A percentile compares a stretch with the other conserved stretches of the same genome.
phyloP scores from a whole-genome alignment of 2,797 vertebrate species.

The Myiothlypis coronata region DNA sequence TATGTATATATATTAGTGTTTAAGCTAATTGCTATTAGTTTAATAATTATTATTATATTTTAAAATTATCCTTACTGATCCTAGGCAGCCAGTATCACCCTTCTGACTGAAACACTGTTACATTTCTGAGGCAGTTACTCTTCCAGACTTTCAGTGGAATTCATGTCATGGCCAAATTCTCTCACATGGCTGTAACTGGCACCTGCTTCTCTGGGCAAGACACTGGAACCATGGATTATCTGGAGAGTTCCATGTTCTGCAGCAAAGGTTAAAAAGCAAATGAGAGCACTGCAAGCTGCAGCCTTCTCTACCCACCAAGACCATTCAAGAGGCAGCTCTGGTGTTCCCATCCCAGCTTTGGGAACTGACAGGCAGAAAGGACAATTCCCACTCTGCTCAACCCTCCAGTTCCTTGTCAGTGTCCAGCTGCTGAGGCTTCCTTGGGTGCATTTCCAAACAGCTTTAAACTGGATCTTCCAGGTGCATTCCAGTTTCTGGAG shows the following conservation, averaged over 20 bases:
- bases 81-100: slow-evolving; percentile 18
- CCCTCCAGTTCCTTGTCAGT: background rate
- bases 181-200: background rate
- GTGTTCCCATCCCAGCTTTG: background rate
- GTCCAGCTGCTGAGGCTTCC: background rate
- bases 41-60: background rate
- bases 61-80: background rate
- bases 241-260: background rate
- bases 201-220: background rate
- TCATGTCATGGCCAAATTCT: background rate
- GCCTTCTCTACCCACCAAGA: slow-evolving; percentile 9
- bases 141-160: background rate
- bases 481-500: background rate
- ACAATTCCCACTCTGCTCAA: background rate
- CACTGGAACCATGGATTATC: background rate
- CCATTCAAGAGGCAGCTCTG: background rate
- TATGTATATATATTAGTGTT: background rate
- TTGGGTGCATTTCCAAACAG: background rate
- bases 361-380: background rate
- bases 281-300: background rate
- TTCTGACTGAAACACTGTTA: background rate
- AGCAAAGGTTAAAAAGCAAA: background rate
- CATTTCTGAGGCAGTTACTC: background rate
- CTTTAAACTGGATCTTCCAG: background rate
- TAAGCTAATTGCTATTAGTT: slow-evolving; percentile 7